These are phyloP conservation scores for Xanthorhoe spadicearia DNA, from an alignment of 2,888 invertebrate species.

Conservation along the genomic window DNA sequence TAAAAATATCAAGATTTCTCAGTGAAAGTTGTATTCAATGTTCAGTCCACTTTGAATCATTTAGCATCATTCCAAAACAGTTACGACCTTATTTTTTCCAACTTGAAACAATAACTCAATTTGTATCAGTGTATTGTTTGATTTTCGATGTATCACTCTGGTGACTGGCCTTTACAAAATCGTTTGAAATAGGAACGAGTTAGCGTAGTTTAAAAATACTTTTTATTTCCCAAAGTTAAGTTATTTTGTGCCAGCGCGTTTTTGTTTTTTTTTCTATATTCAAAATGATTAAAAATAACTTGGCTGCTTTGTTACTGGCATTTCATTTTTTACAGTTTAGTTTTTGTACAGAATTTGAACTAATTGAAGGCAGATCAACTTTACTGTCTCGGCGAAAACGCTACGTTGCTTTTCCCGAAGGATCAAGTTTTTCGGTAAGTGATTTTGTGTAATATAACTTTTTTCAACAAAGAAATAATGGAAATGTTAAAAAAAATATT, in stretches of 20 bases:
- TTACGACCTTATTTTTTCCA: constrained; percentile 22
- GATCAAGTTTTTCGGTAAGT: constrained; percentile 89
- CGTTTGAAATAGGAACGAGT: constrained; percentile 15
- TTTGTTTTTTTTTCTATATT: constrained; percentile 23
- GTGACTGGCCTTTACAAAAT: constrained; percentile 21
- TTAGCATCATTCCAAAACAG: constrained; percentile 37
- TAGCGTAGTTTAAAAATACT: constrained; percentile 11
- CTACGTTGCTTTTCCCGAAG: constrained; percentile 89
- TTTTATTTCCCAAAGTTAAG: constrained; percentile 10
- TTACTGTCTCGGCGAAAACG: constrained; percentile 85
- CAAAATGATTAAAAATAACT: constrained; percentile 34
- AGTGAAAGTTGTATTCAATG: neutral
- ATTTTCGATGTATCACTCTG: constrained; percentile 24
- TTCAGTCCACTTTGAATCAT: constrained; percentile 34
- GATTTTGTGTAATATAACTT: neutral
- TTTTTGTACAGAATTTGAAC: constrained; percentile 36
- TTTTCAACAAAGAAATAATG: too few species aligned
- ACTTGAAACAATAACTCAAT: constrained; percentile 35
- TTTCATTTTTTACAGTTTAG: constrained; percentile 45
- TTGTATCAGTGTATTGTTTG: constrained; percentile 24
- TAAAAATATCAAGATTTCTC: neutral
- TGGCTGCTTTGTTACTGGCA: constrained; percentile 38
- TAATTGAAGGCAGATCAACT: constrained; percentile 47
- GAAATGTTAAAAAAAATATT: neutral
- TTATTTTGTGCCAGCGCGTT: constrained; percentile 21